phyloP scores from a whole-genome alignment of 2,888 invertebrate species.

The Volucella inanis region DNA sequence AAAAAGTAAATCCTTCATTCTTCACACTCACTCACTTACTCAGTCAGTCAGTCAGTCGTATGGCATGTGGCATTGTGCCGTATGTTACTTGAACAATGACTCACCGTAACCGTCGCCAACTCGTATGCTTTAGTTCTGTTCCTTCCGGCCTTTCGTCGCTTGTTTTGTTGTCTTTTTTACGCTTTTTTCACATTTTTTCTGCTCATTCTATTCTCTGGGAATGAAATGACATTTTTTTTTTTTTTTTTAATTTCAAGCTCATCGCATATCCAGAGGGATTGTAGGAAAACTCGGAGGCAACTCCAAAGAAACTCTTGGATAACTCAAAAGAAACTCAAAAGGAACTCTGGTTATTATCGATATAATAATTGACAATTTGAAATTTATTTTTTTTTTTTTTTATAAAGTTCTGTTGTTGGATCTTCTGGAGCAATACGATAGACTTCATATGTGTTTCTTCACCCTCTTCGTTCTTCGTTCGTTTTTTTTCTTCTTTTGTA shows the following conservation, averaged over 20 bases:
- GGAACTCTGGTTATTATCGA: constrained; percentile 31
- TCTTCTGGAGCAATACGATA: background rate
- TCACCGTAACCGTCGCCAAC: constrained; percentile 19
- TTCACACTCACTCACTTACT: constrained; percentile 12
- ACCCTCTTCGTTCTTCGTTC: background rate
- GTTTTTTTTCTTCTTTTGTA: background rate
- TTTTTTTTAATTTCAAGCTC: constrained; percentile 21
- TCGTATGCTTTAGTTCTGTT: constrained; percentile 30
- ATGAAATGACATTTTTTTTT: constrained; percentile 1
- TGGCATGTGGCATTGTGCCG: constrained; percentile 44
- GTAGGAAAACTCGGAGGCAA: background rate
- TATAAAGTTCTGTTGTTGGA: background rate
- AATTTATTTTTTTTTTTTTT: constrained; percentile 3
- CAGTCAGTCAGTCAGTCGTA: constrained; percentile 32
- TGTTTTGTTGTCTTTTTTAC: constrained; percentile 21
- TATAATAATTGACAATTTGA: constrained; percentile 60
- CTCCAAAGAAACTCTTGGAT: background rate
- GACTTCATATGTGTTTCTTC: background rate
- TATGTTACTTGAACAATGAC: constrained; percentile 46
- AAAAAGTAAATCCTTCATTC: constrained; percentile 10
- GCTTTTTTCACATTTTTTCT: background rate
- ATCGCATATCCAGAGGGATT: constrained; percentile 7
- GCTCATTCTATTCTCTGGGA: constrained; percentile 1
- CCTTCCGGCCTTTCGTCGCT: constrained; percentile 45
- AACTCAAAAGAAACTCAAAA: background rate